phyloP scores from a whole-genome alignment of 23 tunicate genomes.

The Trididemnum nubilum region DNA sequence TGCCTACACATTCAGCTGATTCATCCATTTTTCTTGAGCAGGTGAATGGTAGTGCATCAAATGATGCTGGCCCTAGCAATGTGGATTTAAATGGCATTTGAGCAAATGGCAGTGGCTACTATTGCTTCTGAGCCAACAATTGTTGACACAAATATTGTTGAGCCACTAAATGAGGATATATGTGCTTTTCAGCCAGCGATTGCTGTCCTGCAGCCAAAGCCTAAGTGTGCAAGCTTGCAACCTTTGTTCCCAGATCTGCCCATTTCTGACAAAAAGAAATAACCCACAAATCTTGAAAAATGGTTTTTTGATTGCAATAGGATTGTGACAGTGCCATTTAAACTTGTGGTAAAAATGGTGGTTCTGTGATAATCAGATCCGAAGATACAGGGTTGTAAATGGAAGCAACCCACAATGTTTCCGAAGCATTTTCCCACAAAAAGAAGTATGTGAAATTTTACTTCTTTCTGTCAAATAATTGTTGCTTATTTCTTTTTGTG shows the following conservation, averaged over 20 bases:
- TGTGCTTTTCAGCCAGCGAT: background rate
- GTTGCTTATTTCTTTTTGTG: no score
- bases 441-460: no score
- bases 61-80: slow-evolving; percentile 10
- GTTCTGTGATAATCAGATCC: no score
- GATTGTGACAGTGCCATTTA: no score
- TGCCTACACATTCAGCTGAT: background rate
- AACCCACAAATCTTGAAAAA: no score
- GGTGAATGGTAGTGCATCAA: background rate
- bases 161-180: background rate
- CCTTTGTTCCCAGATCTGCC: background rate
- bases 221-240: background rate
- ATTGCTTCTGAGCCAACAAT: slow-evolving; percentile 1
- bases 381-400: no score
- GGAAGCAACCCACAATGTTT: no score
- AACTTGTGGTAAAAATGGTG: no score
- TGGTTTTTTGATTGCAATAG: no score
- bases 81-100: background rate
- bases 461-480: no score
- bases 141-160: background rate
- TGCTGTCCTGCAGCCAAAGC: slow-evolving; percentile 1
- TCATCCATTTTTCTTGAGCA: background rate
- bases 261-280: no score
- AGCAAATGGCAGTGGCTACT: slow-evolving; percentile 2
- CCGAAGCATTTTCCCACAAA: no score